Conservation (phyloP, 2,113 vertebrate genomes). For the Monarcha castaneiventris region DNA sequence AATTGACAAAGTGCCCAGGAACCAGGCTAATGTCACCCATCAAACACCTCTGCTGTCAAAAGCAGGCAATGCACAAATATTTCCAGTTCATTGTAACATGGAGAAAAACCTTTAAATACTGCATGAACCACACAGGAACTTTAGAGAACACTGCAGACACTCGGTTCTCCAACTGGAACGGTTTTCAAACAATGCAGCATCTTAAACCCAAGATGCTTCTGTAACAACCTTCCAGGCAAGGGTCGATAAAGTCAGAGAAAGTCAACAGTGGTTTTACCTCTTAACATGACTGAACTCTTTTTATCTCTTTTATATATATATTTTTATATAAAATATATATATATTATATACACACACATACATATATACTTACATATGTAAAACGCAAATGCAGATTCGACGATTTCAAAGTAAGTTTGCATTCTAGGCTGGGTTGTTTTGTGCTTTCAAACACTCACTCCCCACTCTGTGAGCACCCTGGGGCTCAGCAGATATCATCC, state of each 20-base stretch:
- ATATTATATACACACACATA: background rate
- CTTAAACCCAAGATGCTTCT: background rate
- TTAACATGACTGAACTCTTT: background rate
- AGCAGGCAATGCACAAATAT: background rate
- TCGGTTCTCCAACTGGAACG: background rate
- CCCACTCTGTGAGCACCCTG: rapidly evolving
- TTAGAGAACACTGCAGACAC: background rate
- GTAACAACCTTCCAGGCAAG: background rate
- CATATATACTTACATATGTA: background rate
- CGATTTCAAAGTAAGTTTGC: background rate
- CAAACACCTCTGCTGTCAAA: conserved; percentile 14
- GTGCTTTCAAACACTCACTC: background rate
- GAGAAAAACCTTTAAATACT: background rate
- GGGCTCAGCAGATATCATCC: conserved; percentile 77
- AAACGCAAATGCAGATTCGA: background rate
- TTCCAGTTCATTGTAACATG: background rate
- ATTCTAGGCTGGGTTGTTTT: background rate
- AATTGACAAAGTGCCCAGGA: background rate
- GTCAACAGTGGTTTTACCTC: background rate
- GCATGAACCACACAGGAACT: background rate
- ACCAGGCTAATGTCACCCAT: background rate
- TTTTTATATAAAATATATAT: conserved; percentile 15
- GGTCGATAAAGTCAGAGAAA: background rate
- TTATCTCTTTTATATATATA: background rate
- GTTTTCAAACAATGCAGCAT: background rate